Evolutionary conservation across 1,140 invertebrate genomes (phyloP), one percentile per base, ranked within the genome.

Genomic region (Pseudomyrmex cubaensis): DNA sequence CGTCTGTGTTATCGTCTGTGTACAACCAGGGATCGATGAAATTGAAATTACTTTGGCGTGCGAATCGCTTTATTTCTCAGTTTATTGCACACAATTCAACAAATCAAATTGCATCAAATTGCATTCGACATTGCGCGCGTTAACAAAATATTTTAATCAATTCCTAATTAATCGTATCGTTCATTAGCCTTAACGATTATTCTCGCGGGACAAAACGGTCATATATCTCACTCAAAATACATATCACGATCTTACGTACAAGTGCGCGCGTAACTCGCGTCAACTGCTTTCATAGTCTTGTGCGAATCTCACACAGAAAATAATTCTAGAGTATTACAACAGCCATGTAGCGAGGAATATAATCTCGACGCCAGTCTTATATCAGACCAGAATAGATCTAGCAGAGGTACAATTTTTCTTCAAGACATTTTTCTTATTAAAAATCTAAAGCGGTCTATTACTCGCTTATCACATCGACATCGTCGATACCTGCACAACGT

Each of bases 221-320:
- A 48, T 70, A 70, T 72, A 70, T 72, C 44, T 80, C 76, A 59
- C 66, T 70, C 66, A n/a, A 57, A 1, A 35, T 25, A 69, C 69
- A 3, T 70, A 69, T 70, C 54, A 20, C 44, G 9, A 52, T 22
- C 44, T 7, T 7, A 35, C 35, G 5, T 35, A 35, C 35, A 48
- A 69, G 15, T 12, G 44, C 50, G 13, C 10, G 2, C 50, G 13
- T 22, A 1, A 76, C 44, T 77, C 35, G 13, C 25, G 52, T 35
- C 35, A 35, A 35, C 0, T 5, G 35, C 0, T 25, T 25, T 25
- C 4, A 25, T 25, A 25, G 0, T 25, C 25, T 25, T 35, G 0
- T 35, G 7, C 35, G 35, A 35, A 35, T 35, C 35, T 35, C 35
- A 7, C 35, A 7, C 5, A 35, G 5, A 35, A 35, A 35, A 59